Evolutionary conservation across 2,888 invertebrate species (phyloP).

Genomic region (Eugnorisma glareosa): DNA sequence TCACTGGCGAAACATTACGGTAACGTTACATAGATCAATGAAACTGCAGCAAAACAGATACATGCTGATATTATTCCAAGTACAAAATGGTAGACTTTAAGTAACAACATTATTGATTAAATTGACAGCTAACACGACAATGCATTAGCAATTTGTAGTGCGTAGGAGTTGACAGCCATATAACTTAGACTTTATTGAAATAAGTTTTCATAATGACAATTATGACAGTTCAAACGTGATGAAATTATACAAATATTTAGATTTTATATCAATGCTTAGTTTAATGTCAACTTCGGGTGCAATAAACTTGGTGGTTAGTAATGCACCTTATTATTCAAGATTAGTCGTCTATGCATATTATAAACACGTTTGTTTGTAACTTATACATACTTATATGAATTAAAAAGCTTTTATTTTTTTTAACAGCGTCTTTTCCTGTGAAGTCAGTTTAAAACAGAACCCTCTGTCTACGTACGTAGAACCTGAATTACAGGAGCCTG

Average conservation of each 20-base stretch:
- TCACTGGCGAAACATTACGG: not conserved
- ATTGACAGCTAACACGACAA: constrained; percentile 30
- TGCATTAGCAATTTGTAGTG: constrained; percentile 46
- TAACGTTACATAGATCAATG: not conserved
- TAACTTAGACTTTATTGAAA: constrained; percentile 43
- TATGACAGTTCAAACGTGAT: constrained; percentile 7
- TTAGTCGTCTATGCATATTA: not conserved
- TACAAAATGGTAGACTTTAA: constrained; percentile 4
- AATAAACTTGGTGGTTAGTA: not conserved
- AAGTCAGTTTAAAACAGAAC: not conserved
- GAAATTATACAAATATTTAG: constrained; percentile 23
- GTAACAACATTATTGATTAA: constrained; percentile 33
- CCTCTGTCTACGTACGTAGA: not conserved
- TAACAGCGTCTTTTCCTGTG: not conserved
- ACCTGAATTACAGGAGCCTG: not conserved
- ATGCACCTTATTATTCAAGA: not conserved
- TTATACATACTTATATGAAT: not conserved
- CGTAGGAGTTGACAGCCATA: constrained; percentile 33
- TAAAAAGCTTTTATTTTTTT: not conserved
- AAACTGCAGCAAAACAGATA: not conserved
- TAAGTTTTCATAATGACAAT: constrained; percentile 21
- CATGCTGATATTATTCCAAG: not conserved
- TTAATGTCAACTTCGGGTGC: not conserved
- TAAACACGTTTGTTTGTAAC: not conserved
- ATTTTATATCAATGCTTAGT: constrained; percentile 20